Evolutionary conservation across 1,140 invertebrate species (phyloP), one percentile per base, ranked within the genome.

Genomic region (Papilio aristodemus): DNA sequence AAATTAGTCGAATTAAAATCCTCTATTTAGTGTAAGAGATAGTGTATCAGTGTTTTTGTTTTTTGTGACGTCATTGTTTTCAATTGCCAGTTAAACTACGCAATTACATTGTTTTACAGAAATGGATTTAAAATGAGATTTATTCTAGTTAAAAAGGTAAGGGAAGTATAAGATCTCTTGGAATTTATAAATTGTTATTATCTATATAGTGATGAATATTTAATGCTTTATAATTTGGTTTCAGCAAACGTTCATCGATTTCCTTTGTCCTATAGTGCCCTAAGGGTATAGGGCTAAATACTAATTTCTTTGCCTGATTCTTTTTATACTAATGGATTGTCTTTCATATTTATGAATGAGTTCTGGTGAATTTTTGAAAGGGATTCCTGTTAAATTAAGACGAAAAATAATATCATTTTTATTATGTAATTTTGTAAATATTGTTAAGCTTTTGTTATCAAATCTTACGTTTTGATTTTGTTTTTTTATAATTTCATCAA

Each of bases 11-110:
- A 46, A 66, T 14, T 25, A 41, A 64, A 43, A 43, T 38, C 38
- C 37, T 43, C 38, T 50, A 77, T 71, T 27, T 77, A 76, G 73
- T 76, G 76, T 72, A 71, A 64, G 75, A 79, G 74, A 79, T 76
- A 78, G 78, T 78, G 79, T 72, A 71, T 72, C 78, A 83, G 74
- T 81, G 71, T 85, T 89, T 85, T 81, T 76, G 77, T 80, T 73
- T 82, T 78, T 76, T 83, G 86, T 91, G 91, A 92, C 91, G 89
- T 92, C 91, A 92, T 87, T 84, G 78, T 91, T 91, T 87, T 89
- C 83, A 80, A 87, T 81, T 91, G 88, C 86, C 83, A 91, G 84
- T 84, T 78, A 79, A 87, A 92, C 89, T 86, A 92, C 91, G 91
- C 91, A 92, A 90, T 92, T 90, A 81, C 85, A 83, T 79, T 74